These are phyloP conservation scores for Diachrysia chrysitis DNA, from an alignment of 2,888 invertebrate genomes.

Conservation along the genomic window DNA sequence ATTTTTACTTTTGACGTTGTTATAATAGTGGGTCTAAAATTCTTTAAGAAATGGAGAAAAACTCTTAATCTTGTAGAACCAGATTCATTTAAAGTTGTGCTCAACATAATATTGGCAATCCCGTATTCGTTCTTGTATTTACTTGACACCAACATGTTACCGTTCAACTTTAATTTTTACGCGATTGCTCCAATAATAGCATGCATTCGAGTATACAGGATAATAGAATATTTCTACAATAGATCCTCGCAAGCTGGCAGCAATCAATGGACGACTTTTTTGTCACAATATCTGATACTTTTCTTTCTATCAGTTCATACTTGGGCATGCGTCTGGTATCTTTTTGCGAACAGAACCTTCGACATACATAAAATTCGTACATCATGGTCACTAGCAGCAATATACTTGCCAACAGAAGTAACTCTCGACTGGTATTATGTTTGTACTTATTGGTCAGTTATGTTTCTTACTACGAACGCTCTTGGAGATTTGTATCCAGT, in stretches of 20 bases:
- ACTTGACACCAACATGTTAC: constrained; percentile 53
- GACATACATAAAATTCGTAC: constrained; percentile 74
- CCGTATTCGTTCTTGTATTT: constrained; percentile 81
- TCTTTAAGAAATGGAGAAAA: constrained; percentile 82
- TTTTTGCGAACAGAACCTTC: constrained; percentile 79
- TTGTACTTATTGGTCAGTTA: constrained; percentile 85
- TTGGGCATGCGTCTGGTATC: constrained; percentile 85
- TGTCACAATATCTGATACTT: constrained; percentile 84
- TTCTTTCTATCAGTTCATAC: constrained; percentile 83
- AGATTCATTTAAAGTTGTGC: constrained; percentile 70
- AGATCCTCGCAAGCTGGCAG: constrained; percentile 84
- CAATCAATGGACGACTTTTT: constrained; percentile 85
- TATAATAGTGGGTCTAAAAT: constrained; percentile 79
- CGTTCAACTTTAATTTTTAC: constrained; percentile 70
- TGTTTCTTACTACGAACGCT: constrained; percentile 84
- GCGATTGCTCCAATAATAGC: constrained; percentile 79
- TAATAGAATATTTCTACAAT: constrained; percentile 80
- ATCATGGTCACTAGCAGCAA: constrained; percentile 80
- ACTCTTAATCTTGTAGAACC: constrained; percentile 85
- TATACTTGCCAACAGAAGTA: constrained; percentile 77
- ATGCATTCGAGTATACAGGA: constrained; percentile 79
- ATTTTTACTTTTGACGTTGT: constrained; percentile 78
- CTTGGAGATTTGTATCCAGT: constrained; percentile 85
- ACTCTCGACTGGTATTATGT: constrained; percentile 83
- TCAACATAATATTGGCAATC: constrained; percentile 77